Evolutionary conservation across 2,888 invertebrate species (phyloP), one percentile per base, ranked within the genome.

Genomic region (Rhamnusium bicolor): DNA sequence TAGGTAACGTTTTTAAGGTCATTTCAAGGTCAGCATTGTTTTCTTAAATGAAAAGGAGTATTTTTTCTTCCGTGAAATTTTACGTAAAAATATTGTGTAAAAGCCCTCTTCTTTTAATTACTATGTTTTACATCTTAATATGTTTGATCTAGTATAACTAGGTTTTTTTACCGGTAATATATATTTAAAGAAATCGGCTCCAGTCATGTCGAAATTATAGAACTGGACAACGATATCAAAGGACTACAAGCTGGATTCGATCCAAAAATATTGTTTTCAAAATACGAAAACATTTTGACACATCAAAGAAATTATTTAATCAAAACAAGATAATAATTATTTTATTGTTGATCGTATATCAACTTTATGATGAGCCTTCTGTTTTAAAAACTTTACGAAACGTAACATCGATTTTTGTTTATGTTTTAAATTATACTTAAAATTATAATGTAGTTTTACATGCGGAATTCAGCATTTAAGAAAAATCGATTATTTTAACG

Each of bases 311-410:
- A 40, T 27, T 29, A 14, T 24, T 16, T 58, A 60, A 60, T 40
- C n/a, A 19, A 60, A 40, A 60, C 40, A n/a, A 29, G 56, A 62
- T 19, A 62, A 56, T 56, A 56, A 40, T 62, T 46, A 53, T 65
- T 65, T 51, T 27, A 65, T 21, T 51, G 16, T 56, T 16, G 29
- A 19, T 8, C 49, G 27, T 65, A 65, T 51, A 65, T 29, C 24
- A n/a, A 19, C 3, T 40, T 66, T 21, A 60, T 60, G 29, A 14
- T n/a, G n/a, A n/a, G 0, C 40, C 8, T 18, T 32, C 60, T 60
- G 40, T 60, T 40, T 60, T 60, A 40, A 60, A 18, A 60, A 32
- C 16, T 40, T 40, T 32, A 18, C 60, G 40, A 60, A 60, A 60
- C 16, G 2, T 12, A 10, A 29, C 8, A 3, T 16, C 40, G 49